Conservation (phyloP, 2,888 invertebrate genomes). For the Torymus aiolomorphi region DNA sequence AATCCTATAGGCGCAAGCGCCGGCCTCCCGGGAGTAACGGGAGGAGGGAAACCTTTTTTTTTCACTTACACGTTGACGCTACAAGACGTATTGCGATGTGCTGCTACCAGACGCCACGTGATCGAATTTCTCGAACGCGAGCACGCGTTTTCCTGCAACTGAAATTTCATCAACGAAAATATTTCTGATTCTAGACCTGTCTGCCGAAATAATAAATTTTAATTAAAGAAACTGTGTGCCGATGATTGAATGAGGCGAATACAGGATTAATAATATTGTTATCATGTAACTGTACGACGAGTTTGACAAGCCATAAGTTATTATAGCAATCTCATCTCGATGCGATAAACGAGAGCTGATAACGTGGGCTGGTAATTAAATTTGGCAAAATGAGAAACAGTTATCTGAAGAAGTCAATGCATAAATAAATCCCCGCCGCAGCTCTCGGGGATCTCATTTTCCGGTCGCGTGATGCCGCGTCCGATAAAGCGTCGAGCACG, state of each 20-base stretch:
- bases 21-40: conserved; percentile 66
- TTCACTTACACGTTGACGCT: conserved; percentile 60
- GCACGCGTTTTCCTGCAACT: neutral
- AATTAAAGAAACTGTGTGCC: too few relatives aligned
- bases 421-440: conserved; percentile 22
- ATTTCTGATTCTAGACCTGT: conserved; percentile 42
- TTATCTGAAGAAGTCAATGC: conserved; percentile 7
- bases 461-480: conserved; percentile 37
- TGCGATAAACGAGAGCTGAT: too few relatives aligned
- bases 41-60: conserved; percentile 57
- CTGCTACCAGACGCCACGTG: conserved; percentile 53
- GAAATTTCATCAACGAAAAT: neutral
- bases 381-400: neutral
- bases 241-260: too few relatives aligned
- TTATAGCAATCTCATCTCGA: neutral
- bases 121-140: conserved; percentile 38
- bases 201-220: neutral
- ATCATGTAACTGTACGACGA: neutral
- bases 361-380: too few relatives aligned
- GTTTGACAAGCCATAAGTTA: neutral
- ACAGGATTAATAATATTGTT: too few relatives aligned
- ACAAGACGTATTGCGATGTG: conserved; percentile 69
- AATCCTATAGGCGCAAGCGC: conserved; percentile 66
- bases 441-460: conserved; percentile 46
- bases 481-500: conserved; percentile 24